Base-by-base conservation (phyloP, 2,797 vertebrate genomes). In the Muscicapa comitata region DNA sequence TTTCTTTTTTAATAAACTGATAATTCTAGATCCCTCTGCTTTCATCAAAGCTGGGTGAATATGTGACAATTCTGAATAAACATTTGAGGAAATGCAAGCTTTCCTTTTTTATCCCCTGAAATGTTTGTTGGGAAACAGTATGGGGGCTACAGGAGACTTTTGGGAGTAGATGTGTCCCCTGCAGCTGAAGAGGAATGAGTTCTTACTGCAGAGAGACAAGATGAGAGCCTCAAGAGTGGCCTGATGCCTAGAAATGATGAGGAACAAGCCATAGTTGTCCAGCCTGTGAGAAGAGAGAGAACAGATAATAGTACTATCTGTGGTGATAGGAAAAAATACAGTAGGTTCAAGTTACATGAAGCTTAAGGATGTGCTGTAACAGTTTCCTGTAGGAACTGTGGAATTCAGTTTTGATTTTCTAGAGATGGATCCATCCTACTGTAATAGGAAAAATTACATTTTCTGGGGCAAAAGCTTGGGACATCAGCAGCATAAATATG, bases 371-470 rank as follows among this genome's bases (percentile, higher is more conserved):
- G n/a, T 72, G 35, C 19, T 75, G 24, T 53, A 90, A 54, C 16
- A 65, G 25, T 33, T 77, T 11, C 9, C 37, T 62, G 18, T n/a
- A 58, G 43, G 33, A 72, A 55, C 26, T 38, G 33, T 23, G 51
- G 37, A 91, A 76, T 67, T 86, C 35, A 55, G 38, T 25, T 51
- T 42, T 84, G 37, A 28, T 82, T 92, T 94, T 79, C 31, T 38
- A 43, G 7, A 42, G 23, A 8, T 0, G 0, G 73, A 37, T 71
- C 4, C 28, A 6, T 29, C 25, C 59, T 58, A 48, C 13, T 26
- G 17, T 50, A 16, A 33, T 17, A 80, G 50, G 40, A 74, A 89
- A 74, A 86, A 29, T 6, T 1, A 15, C 11, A 2, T 40, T 81
- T 76, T 66, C 58, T 75, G 18, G 7, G 50, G 23, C 50, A 84